Conservation (phyloP, 2,797 vertebrate genomes). For the Loris lydekkerianus region DNA sequence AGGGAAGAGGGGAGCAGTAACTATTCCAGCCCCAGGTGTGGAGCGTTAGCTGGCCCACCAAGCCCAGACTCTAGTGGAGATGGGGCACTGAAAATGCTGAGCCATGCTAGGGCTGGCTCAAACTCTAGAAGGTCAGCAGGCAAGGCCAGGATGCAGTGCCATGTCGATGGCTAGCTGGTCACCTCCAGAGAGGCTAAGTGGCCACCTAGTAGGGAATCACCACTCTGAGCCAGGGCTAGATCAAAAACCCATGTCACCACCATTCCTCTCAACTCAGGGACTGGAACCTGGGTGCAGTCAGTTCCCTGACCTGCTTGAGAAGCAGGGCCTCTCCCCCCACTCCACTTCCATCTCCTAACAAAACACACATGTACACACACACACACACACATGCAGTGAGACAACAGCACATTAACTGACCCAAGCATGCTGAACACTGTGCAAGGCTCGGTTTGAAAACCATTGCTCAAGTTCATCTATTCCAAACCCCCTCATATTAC, state of each 20-base stretch:
- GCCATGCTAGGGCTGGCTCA: neutral
- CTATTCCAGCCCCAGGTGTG: neutral
- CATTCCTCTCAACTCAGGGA: neutral
- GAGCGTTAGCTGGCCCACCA: neutral
- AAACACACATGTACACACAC: neutral
- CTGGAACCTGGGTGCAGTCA: neutral
- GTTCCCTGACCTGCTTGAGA: neutral
- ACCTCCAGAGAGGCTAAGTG: slow-evolving; percentile 23
- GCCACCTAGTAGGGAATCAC: neutral
- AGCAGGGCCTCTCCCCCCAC: neutral
- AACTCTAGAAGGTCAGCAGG: neutral
- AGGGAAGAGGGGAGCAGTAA: neutral
- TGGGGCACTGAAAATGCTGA: neutral
- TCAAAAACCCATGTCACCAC: neutral
- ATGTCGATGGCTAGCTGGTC: neutral
- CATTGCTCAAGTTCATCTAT: neutral
- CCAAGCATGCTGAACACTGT: neutral
- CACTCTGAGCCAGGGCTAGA: neutral
- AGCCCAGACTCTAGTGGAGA: neutral
- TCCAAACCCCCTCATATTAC: neutral
- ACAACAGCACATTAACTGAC: neutral
- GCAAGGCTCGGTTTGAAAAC: neutral
- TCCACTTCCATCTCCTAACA: rapidly evolving
- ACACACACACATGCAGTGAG: rapidly evolving
- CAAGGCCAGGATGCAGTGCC: neutral